Conservation (phyloP, 2,888 invertebrate genomes). For the Psylliodes chrysocephalus region DNA sequence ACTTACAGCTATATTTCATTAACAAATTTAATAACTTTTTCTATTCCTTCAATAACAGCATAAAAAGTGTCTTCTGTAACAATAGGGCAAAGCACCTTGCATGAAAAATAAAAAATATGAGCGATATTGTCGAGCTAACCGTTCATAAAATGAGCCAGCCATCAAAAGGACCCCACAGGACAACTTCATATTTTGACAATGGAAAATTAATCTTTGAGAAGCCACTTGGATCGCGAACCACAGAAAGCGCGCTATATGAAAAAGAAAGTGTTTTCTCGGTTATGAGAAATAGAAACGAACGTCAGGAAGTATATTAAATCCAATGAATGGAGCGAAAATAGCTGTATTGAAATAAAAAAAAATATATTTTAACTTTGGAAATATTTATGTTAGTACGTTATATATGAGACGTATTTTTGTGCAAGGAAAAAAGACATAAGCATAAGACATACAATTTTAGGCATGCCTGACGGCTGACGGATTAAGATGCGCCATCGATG, state of each 20-base stretch:
- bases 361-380: no score
- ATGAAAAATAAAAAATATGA: slow-evolving; percentile 10
- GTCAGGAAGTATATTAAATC: not conserved
- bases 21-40: no score
- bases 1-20: no score
- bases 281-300: slow-evolving; percentile 7
- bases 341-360: no score
- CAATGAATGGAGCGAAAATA: no score
- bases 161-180: slow-evolving; percentile 34
- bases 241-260: not conserved
- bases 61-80: not conserved
- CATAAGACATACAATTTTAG: no score
- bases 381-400: no score
- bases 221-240: slow-evolving; percentile 2
- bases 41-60: not conserved
- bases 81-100: not conserved
- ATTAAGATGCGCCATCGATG: no score
- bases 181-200: slow-evolving; percentile 32
- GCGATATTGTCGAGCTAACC: slow-evolving; percentile 38
- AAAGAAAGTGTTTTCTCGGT: slow-evolving; percentile 13
- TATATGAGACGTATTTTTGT: no score
- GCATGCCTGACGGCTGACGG: no score
- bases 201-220: slow-evolving; percentile 27
- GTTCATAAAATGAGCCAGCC: slow-evolving; percentile 33
- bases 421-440: no score